Base-by-base conservation (phyloP, 2,888 invertebrate species). In the Sialis lutaria region DNA sequence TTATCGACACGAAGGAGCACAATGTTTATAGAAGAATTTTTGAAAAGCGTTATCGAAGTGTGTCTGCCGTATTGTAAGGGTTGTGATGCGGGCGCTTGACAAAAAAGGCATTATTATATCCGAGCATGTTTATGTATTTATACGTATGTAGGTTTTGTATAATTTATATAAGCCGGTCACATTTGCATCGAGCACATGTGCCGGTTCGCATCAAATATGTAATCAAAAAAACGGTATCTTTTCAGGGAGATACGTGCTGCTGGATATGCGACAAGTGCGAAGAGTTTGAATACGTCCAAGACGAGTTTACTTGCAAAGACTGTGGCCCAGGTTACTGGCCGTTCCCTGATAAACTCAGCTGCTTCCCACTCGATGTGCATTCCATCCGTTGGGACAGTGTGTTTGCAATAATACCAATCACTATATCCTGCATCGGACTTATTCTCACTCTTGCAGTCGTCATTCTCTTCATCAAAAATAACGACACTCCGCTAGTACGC, bases 221-320 rank as follows among this genome's bases (percentile, higher is more conserved):
- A 22, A 22, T 22, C 22, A 22, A 22, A 22, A 22, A 22, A 22
- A 2, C 22, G 4, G 4, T 22, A 22, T n/a, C 4, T 51, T 57
- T 58, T 2, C 56, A 67, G 64, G 76, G 75, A 6, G 77, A 79
- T 60, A 74, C 74, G 40, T 84, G 84, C 63, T 84, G 84, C 63
- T 84, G 85, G 85, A 78, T 81, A 22, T 85, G 84, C 59, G 76
- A 80, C 55, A 73, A 72, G 49, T 84, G 85, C 60, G 75, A 78
- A 56, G 72, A 73, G 6, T 75, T 75, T 59, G 80, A 82, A 60
- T 79, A 70, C 55, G 76, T 79, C 5, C 67, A 66, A 54, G 74
- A 79, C 57, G 77, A 77, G 56, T 77, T 74, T 50, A 76, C 75
- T 22, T 81, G 80, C 58, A 63, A 58, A 50, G 77, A 76, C 56